phyloP scores from a whole-genome alignment of 1,140 invertebrate genomes.

The Drosophila malerkotliana region DNA sequence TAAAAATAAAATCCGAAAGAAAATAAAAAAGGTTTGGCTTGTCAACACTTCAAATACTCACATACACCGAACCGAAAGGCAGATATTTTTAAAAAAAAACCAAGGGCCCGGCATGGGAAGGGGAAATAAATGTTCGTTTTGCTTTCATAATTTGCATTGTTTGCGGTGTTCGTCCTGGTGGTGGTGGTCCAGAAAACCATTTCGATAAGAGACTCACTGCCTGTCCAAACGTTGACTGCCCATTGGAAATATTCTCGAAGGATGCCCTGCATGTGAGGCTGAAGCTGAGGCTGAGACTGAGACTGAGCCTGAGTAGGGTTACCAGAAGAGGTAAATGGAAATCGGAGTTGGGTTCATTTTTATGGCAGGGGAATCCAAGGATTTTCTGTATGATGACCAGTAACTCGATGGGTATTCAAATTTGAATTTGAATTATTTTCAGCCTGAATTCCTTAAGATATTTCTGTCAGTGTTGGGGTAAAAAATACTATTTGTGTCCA shows the following conservation, averaged over 20 bases:
- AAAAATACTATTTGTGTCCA: conserved; percentile 10
- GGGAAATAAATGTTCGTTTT: conserved; percentile 60
- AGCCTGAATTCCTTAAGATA: neutral
- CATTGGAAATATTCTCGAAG: conserved; percentile 26
- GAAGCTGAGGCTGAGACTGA: no score
- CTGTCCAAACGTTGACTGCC: conserved; percentile 38
- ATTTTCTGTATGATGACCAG: no score
- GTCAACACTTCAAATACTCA: conserved; percentile 60
- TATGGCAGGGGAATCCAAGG: neutral
- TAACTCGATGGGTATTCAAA: neutral
- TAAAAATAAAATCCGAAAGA: conserved; percentile 19
- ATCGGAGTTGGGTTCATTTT: conserved; percentile 18
- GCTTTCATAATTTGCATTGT: conserved; percentile 79
- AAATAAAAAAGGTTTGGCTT: conserved; percentile 25
- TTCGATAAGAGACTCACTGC: conserved; percentile 48
- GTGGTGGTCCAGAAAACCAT: conserved; percentile 49
- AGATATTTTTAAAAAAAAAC: neutral
- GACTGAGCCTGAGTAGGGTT: neutral
- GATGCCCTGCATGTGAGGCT: neutral
- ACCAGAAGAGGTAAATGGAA: conserved; percentile 25
- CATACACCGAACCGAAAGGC: conserved; percentile 12
- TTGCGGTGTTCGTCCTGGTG: conserved; percentile 47
- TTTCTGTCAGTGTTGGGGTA: neutral
- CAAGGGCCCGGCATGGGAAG: neutral
- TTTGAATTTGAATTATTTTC: neutral